Conservation (phyloP, 2,888 invertebrate species). For the Campaea margaritaria region DNA sequence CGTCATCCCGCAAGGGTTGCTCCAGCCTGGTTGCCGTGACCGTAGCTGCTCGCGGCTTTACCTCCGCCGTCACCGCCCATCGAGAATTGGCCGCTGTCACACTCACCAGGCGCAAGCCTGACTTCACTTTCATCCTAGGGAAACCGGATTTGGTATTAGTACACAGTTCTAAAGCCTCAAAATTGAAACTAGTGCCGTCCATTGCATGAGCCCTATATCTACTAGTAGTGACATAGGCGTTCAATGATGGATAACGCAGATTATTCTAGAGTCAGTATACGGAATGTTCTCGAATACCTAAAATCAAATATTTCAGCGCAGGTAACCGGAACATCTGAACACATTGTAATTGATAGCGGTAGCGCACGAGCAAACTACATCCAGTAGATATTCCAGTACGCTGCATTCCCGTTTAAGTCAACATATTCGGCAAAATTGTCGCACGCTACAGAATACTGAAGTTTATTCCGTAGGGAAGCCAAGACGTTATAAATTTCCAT, state of each 20-base stretch:
- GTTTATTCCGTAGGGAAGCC: constrained; percentile 53
- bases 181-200: too few relatives aligned
- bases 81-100: constrained; percentile 90
- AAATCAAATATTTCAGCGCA: background rate
- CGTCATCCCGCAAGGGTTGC: constrained; percentile 74
- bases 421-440: constrained; percentile 32
- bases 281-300: background rate
- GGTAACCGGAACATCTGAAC: background rate
- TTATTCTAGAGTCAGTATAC: too few relatives aligned
- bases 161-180: background rate
- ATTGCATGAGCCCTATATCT: background rate
- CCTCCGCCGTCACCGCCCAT: constrained; percentile 96
- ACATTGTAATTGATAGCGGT: background rate
- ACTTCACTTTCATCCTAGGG: constrained; percentile 93
- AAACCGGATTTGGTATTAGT: background rate
- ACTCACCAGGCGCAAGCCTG: constrained; percentile 93
- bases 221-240: background rate
- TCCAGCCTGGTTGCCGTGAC: constrained; percentile 91
- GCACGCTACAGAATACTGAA: constrained; percentile 35
- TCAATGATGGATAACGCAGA: too few relatives aligned
- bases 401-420: constrained; percentile 16
- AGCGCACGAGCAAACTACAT: constrained; percentile 7
- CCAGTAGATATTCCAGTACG: constrained; percentile 2
- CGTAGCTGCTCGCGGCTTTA: constrained; percentile 94
- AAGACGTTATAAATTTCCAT: constrained; percentile 70